Evolutionary conservation across 1,140 invertebrate genomes (phyloP).

Genomic region (Drosophila sechellia): DNA sequence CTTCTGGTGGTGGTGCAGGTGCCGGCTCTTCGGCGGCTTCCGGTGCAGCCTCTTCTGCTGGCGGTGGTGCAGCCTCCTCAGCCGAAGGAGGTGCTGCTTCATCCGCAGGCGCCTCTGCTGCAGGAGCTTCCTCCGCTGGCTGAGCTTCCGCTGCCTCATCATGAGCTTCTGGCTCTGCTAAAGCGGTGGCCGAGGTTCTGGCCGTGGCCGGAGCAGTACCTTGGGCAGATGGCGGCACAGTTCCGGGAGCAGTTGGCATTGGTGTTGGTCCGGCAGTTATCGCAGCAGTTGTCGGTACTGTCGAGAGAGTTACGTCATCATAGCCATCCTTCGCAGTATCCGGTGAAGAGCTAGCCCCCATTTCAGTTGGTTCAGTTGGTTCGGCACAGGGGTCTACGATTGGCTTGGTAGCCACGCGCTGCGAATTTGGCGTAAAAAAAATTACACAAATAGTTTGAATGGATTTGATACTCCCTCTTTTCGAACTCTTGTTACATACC

Average conservation of each 20-base stretch:
- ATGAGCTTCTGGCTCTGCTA: conserved; percentile 2
- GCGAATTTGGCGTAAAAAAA: not conserved
- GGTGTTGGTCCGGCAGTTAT: not conserved
- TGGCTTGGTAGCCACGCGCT: conserved; percentile 36
- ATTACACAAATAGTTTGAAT: too few relatives aligned
- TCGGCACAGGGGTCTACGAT: conserved; percentile 53
- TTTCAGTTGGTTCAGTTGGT: not conserved
- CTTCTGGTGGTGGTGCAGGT: not conserved
- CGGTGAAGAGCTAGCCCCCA: not conserved
- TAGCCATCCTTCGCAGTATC: not conserved
- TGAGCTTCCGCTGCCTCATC: not conserved
- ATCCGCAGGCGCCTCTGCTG: conserved; percentile 5
- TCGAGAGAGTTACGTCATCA: not conserved
- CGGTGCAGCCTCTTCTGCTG: conserved; percentile 2
- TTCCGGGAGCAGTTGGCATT: not conserved
- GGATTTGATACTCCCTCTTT: too few relatives aligned
- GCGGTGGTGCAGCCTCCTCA: conserved; percentile 5
- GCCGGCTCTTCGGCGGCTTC: conserved; percentile 5
- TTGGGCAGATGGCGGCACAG: not conserved
- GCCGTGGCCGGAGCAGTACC: not conserved
- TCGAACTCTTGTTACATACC: conserved; percentile 19
- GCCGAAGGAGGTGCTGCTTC: conserved; percentile 8
- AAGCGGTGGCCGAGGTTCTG: not conserved
- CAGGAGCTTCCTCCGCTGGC: not conserved
- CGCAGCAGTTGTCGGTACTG: not conserved